Base-by-base conservation (phyloP, 2,797 vertebrate genomes). In the Acestrorhynchus altus region DNA sequence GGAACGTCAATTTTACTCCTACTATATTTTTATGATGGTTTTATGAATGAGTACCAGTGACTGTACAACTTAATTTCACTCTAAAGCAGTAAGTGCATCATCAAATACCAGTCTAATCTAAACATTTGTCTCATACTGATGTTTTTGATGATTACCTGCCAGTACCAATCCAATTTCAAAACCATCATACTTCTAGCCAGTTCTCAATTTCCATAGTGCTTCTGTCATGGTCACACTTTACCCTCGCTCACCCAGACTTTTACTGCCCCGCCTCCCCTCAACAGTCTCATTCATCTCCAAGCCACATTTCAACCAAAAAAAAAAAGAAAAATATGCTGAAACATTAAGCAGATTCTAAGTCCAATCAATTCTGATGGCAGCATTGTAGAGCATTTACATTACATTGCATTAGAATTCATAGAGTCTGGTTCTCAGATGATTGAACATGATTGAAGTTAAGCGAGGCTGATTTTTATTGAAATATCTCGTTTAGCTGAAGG, bases 401-500 rank as follows among this genome's bases (percentile, higher is more conserved):
- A 63, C 20, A 20, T 12, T 10, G 10, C 76, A 66, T 78, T 78
- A 59, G 51, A 57, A 78, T 72, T 78, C 76, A 78, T 66, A 49
- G 51, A 49, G 63, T 73, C 63, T 49, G 54, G 51, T 67, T 79
- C 13, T 51, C 63, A 49, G 28, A 60, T 73, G 70, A 79, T 78
- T 73, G 63, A 54, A 79, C 70, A 60, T 73, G 77, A 79, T 73
- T 79, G 52, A 73, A 73, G 77, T 67, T 79, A 79, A 73, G 61
- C 22, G 63, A 73, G 73, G 70, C 52, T 60, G 77, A 79, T 79
- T 73, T 79, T 68, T 79, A 79, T 79, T 79, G 77, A 79, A 79
- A 79, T 67, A 63, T 67, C 70, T 67, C 54, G 16, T 79, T 73
- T 73, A 60, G 42, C 61, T 51, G 69, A 67, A 73, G 42, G 77